These are phyloP conservation scores for Chauna torquata DNA, from an alignment of 2,113 vertebrate genomes.

Conservation along the genomic window DNA sequence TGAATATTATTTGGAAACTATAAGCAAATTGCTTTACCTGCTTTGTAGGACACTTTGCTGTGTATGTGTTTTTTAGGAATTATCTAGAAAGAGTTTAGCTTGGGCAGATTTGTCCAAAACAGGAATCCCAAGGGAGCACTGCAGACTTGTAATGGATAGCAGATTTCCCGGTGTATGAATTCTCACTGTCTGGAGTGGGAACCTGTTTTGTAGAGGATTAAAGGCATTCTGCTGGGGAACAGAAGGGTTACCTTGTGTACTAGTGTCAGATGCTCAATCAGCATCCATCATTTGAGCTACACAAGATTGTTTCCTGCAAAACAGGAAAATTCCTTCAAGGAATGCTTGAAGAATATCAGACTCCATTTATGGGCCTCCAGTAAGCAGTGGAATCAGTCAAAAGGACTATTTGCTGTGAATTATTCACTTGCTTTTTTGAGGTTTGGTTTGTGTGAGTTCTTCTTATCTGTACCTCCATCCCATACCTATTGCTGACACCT, in stretches of 20 bases:
- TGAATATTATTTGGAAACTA: not conserved
- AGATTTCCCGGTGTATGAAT: not conserved
- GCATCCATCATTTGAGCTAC: not conserved
- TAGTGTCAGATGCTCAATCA: not conserved
- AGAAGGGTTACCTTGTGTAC: not conserved
- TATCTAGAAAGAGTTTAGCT: not conserved
- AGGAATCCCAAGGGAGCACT: not conserved
- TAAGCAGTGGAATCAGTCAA: not conserved
- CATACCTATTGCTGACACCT: rapidly evolving
- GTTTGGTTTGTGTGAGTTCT: not conserved
- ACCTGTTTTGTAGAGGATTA: not conserved
- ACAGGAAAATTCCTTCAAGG: not conserved
- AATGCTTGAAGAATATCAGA: not conserved
- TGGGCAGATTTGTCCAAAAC: not conserved
- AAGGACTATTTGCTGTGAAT: not conserved
- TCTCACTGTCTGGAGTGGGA: not conserved
- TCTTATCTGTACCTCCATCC: not conserved
- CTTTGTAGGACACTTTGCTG: not conserved
- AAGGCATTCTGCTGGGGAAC: not conserved
- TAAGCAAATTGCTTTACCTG: not conserved
- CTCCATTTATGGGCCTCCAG: not conserved
- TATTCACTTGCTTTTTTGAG: not conserved
- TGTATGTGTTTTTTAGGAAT: not conserved
- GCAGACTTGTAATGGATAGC: not conserved
- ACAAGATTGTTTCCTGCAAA: not conserved